phyloP scores from a whole-genome alignment of 2,113 vertebrate genomes.

The Cromileptes altivelis region DNA sequence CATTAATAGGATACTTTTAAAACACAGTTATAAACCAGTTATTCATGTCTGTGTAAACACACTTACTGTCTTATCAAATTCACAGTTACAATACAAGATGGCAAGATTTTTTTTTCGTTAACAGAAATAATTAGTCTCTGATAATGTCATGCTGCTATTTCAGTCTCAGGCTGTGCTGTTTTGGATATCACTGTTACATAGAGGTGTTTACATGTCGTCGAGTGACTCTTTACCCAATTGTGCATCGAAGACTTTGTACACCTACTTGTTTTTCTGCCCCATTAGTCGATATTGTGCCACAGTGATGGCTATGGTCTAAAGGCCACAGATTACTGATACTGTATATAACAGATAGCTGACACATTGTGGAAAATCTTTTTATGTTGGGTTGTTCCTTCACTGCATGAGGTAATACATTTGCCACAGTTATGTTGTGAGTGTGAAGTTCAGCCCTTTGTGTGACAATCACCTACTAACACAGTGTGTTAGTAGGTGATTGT shows the following conservation, averaged over 20 bases:
- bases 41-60: no score
- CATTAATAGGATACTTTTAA: no score
- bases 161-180: background rate
- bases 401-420: constrained; percentile 3
- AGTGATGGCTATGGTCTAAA: constrained; percentile 58
- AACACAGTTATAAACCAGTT: no score
- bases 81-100: background rate
- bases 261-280: constrained; percentile 49
- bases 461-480: background rate
- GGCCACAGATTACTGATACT: constrained; percentile 57
- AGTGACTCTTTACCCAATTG: constrained; percentile 67
- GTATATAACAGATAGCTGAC: constrained; percentile 31
- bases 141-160: background rate
- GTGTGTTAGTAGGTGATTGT: constrained; percentile 13
- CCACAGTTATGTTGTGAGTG: background rate
- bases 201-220: constrained; percentile 34
- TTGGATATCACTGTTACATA: background rate
- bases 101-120: background rate
- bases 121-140: background rate
- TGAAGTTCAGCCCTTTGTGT: constrained; percentile 9
- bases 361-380: background rate
- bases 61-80: background rate
- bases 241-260: constrained; percentile 67
- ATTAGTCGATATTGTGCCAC: constrained; percentile 51
- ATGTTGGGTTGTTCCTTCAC: background rate